Conservation (phyloP, 1,140 invertebrate species). For the Diabrotica virgifera region DNA sequence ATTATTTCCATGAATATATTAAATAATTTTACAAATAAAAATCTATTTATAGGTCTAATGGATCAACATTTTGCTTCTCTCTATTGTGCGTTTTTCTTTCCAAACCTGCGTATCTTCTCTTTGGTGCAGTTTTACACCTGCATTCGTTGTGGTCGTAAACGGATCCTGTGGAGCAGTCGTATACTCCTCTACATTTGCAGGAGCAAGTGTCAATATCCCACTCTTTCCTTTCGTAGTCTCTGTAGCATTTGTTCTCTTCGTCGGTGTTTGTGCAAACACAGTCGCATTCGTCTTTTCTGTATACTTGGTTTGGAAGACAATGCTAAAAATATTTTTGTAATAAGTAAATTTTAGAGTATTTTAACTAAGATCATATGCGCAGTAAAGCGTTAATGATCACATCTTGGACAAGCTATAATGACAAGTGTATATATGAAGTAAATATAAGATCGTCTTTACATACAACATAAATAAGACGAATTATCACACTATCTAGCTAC, state of each 20-base stretch:
- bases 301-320: conserved; percentile 58
- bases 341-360: no score
- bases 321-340: conserved; percentile 47
- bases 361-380: not conserved
- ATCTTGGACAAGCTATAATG: no score
- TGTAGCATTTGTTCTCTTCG: conserved; percentile 56
- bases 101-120: conserved; percentile 22
- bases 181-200: conserved; percentile 56
- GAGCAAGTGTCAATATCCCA: conserved; percentile 60
- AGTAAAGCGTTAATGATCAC: no score
- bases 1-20: no score
- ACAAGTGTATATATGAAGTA: no score
- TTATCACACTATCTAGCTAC: no score
- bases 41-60: no score
- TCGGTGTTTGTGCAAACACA: conserved; percentile 61
- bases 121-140: conserved; percentile 50
- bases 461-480: no score
- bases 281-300: conserved; percentile 54
- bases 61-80: not conserved
- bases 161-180: conserved; percentile 59
- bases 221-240: conserved; percentile 51
- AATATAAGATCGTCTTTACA: no score
- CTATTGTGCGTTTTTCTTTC: not conserved
- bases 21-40: no score
- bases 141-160: conserved; percentile 59